These are phyloP conservation scores for Hemibagrus wyckioides DNA, from an alignment of 2,113 vertebrate genomes.

Conservation along the genomic window DNA sequence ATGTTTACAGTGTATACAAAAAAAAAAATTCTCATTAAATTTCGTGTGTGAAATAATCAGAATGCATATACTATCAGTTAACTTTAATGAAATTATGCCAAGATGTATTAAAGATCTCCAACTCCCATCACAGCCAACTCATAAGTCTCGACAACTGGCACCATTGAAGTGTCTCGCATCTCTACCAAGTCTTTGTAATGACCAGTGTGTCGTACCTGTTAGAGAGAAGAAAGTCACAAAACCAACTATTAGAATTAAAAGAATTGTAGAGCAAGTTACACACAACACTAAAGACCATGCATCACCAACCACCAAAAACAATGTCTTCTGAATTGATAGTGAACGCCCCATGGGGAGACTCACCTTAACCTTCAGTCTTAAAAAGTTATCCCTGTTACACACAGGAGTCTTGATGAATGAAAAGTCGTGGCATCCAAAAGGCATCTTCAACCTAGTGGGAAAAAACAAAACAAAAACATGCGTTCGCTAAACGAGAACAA, in stretches of 20 bases:
- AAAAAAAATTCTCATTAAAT: not conserved
- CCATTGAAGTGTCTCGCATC: not conserved
- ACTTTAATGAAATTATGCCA: not conserved
- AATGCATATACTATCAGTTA: not conserved
- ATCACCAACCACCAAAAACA: not conserved
- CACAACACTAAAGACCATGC: not conserved
- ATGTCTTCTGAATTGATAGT: not conserved
- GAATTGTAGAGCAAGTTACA: not conserved
- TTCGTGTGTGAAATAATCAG: too few relatives aligned
- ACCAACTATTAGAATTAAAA: not conserved
- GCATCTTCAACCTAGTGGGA: conserved; percentile 21
- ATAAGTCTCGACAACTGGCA: not conserved
- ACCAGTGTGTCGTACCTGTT: conserved; percentile 7
- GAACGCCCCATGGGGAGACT: not conserved
- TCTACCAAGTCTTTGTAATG: not conserved
- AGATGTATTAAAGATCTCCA: not conserved
- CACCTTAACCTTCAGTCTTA: not conserved
- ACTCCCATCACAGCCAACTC: not conserved
- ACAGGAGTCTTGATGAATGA: not conserved
- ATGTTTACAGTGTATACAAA: not conserved
- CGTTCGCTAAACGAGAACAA: not conserved
- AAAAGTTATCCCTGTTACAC: not conserved
- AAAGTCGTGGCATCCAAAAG: not conserved
- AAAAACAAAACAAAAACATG: conserved; percentile 5
- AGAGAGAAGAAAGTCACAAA: not conserved